Percentiles rank a stretch among this genome's conserved stretches.
Evolutionary conservation across 2,797 vertebrate genomes (phyloP).

Genomic region (Salmo trutta): DNA sequence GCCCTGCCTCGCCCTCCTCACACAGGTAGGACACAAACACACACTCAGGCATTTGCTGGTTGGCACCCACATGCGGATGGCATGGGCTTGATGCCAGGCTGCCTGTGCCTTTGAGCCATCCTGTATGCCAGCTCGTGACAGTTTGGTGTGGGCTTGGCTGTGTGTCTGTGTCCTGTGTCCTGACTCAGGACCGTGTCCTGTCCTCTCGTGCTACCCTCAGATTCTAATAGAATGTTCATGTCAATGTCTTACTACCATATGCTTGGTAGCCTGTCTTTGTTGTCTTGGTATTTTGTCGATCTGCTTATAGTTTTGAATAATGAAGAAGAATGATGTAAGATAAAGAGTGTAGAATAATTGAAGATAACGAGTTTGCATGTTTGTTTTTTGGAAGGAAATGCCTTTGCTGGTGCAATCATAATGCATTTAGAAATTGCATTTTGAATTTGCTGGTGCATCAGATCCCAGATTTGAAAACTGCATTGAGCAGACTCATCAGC

Average conservation of each 20-base stretch:
- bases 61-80: constrained; percentile 22
- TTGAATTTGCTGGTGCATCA: not conserved
- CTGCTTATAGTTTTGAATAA: not conserved
- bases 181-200: too few species aligned
- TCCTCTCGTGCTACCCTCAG: not conserved
- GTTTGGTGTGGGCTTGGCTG: constrained; percentile 21
- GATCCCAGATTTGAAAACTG: not conserved
- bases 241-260: not conserved
- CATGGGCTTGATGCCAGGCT: not conserved
- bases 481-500: constrained; percentile 18
- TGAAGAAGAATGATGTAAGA: not conserved
- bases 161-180: not conserved
- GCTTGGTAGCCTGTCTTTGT: not conserved
- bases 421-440: not conserved
- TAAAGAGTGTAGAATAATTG: not conserved
- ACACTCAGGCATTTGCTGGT: constrained; percentile 17
- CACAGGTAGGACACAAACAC: constrained; percentile 67
- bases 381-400: not conserved
- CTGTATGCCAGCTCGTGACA: constrained; percentile 34
- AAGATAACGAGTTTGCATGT: not conserved
- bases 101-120: constrained; percentile 37
- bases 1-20: constrained; percentile 20
- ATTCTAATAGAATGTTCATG: not conserved
- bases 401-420: not conserved
- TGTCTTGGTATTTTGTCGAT: not conserved